These are phyloP conservation scores for Rousettus leschenaultii DNA, from an alignment of 2,113 vertebrate genomes.

Conservation along the genomic window DNA sequence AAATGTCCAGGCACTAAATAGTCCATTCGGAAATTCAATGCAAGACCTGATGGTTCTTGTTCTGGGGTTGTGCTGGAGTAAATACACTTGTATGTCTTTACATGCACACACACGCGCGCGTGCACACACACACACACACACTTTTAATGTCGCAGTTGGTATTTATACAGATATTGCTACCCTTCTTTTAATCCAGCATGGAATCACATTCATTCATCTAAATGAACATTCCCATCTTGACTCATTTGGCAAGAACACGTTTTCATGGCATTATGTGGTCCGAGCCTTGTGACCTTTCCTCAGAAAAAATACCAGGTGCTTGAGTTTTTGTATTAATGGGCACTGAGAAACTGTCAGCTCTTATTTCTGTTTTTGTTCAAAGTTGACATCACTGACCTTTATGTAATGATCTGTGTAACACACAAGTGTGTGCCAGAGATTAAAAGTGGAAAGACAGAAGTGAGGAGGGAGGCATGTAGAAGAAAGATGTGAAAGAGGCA, in stretches of 20 bases:
- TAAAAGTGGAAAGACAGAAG: neutral
- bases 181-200: neutral
- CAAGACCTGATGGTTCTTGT: neutral
- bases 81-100: neutral
- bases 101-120: no score
- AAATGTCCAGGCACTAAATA: neutral
- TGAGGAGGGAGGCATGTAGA: neutral
- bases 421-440: neutral
- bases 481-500: neutral
- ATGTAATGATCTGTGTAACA: neutral
- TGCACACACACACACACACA: neutral
- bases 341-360: neutral
- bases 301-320: neutral
- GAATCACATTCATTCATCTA: neutral
- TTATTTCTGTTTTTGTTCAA: constrained; percentile 41
- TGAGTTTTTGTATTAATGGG: constrained; percentile 43
- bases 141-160: neutral
- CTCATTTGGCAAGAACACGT: constrained; percentile 7
- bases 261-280: neutral
- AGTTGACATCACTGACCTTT: constrained; percentile 36
- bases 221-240: constrained; percentile 16
- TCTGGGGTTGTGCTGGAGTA: neutral
- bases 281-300: neutral
- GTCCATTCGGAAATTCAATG: neutral
- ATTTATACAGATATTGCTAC: neutral